Evolutionary conservation across 2,797 vertebrate genomes (phyloP).

Genomic region (Phalanger gymnotis): DNA sequence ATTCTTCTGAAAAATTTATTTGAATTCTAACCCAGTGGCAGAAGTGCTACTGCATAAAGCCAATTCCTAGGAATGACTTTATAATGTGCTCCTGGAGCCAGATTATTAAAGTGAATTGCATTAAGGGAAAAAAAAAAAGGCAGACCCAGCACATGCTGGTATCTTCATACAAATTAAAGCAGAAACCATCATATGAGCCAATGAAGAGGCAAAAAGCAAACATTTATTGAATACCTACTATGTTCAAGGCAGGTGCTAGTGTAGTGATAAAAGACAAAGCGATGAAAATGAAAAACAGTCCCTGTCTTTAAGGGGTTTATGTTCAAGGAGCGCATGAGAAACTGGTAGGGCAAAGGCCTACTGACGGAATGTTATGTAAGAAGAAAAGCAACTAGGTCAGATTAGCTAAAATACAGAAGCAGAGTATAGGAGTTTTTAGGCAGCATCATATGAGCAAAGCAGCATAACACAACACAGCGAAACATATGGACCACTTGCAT

Average conservation of each 20-base stretch:
- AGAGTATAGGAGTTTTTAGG: background rate
- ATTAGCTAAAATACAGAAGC: background rate
- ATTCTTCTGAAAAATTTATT: constrained; percentile 17
- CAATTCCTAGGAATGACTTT: constrained; percentile 1
- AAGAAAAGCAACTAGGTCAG: background rate
- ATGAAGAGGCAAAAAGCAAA: background rate
- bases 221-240: background rate
- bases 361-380: background rate
- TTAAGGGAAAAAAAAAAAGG: background rate
- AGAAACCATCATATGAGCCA: background rate
- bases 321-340: background rate
- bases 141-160: background rate
- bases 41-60: background rate
- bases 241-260: background rate
- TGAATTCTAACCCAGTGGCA: constrained; percentile 32
- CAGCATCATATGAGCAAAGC: background rate
- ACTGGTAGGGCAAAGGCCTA: background rate
- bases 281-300: background rate
- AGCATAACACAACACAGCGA: background rate
- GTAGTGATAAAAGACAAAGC: background rate
- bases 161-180: background rate
- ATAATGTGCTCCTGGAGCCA: background rate
- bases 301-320: background rate
- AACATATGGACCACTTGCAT: background rate
- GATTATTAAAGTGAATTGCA: background rate